phyloP scores from a whole-genome alignment of 2,888 invertebrate genomes.

The Cenopis cana region DNA sequence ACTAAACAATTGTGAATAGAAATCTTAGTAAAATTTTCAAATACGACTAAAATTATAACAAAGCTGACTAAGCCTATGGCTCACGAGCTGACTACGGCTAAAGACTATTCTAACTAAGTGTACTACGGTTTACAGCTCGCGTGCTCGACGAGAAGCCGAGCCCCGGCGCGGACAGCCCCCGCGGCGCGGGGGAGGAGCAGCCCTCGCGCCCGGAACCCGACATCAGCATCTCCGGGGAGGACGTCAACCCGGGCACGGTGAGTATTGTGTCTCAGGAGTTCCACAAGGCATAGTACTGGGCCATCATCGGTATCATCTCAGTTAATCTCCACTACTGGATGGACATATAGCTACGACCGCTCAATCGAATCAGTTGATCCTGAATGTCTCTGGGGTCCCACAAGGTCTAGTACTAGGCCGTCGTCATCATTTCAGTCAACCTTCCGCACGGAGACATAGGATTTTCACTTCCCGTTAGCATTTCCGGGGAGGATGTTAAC shows the following conservation, averaged over 20 bases:
- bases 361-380: too few species aligned
- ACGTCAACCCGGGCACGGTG: conserved; percentile 66
- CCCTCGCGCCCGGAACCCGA: conserved; percentile 76
- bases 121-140: conserved; percentile 64
- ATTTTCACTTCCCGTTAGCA: conserved; percentile 58
- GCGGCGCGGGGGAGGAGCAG: conserved; percentile 67
- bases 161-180: conserved; percentile 63
- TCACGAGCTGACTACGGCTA: not conserved
- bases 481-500: conserved; percentile 72
- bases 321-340: not conserved
- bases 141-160: conserved; percentile 58
- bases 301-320: not conserved
- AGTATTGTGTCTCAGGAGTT: conserved; percentile 52
- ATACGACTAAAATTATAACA: not conserved
- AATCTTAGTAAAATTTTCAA: not conserved
- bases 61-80: not conserved
- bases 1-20: too few species aligned
- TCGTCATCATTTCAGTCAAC: not conserved
- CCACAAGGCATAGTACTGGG: not conserved
- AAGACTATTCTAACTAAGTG: conserved; percentile 6
- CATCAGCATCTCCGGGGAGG: conserved; percentile 77
- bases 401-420: not conserved
- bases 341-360: too few species aligned
- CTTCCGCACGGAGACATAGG: not conserved
- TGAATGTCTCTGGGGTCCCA: too few species aligned